Base-by-base conservation (phyloP, 2,888 invertebrate genomes). In the Clanis bilineata region DNA sequence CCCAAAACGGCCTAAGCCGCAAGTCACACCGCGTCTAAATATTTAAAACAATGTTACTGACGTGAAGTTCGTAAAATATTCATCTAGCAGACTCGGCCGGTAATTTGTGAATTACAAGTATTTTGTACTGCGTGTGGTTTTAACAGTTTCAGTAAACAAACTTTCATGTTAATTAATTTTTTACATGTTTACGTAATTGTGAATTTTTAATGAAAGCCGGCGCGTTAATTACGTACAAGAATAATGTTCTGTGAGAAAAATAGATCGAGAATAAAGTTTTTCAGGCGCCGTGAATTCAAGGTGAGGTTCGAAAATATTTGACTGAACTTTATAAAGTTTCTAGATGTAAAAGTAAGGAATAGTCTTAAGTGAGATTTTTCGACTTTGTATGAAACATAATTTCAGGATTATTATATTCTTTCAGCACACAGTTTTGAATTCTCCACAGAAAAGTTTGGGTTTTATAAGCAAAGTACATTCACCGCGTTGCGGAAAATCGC, bases 11-110 rank as follows among this genome's bases (percentile, higher is more conserved):
- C 51, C 18, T 32, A 18, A 51, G 51, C 51, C 51, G 28, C 32
- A 51, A 32, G 10, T 18, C 4, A 32, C 51, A 10, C 45, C 45
- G 45, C 45, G 7, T 23, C 28, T 51, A 51, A 51, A 51, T 51
- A 51, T 51, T 51, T 32, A 32, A 51, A 51, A 51, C 51, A 51
- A 51, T 51, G 28, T 51, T 32, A 32, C 51, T 21, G 28, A 51
- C 51, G 25, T 45, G 45, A 51, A 51, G 28, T 32, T 51, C 5
- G 25, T 45, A 28, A 51, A 51, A 51, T 51, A 51, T 51, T 51
- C 32, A 51, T 18, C 32, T 21, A 3, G 45, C 45, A 45, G 45
- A 51, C 51, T 18, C 18, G 32, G 18, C 32, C 51, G n/a, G 45
- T 51, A 51, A 51, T 51, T 51, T 10, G 51, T 51, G 9, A 32